Evolutionary conservation across 2,797 vertebrate genomes (phyloP).

Genomic region (Balearica regulorum): DNA sequence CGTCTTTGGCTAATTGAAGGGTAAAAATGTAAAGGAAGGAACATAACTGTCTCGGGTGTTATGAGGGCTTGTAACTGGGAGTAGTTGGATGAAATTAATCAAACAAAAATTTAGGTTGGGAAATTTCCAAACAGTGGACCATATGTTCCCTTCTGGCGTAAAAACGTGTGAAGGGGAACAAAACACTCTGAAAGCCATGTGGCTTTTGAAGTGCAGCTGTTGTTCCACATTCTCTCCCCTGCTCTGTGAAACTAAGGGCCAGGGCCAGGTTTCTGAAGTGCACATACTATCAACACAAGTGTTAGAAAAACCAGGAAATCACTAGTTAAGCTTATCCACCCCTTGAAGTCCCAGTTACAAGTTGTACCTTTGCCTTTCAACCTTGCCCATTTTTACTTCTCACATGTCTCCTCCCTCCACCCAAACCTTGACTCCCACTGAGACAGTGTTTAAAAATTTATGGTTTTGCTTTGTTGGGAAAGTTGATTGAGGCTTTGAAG

Average conservation of each 20-base stretch:
- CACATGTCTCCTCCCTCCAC: background rate
- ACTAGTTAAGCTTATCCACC: slow-evolving; percentile 40
- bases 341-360: slow-evolving; percentile 46
- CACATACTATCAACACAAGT: slow-evolving; percentile 21
- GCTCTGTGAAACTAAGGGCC: slow-evolving; percentile 28
- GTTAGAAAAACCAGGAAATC: slow-evolving; percentile 53
- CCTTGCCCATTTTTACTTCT: background rate
- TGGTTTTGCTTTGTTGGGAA: slow-evolving; percentile 1
- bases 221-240: slow-evolving; percentile 49
- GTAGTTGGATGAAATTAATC: slow-evolving; percentile 64
- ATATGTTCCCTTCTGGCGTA: slow-evolving; percentile 64
- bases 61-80: slow-evolving; percentile 48
- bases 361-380: slow-evolving; percentile 30
- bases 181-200: slow-evolving; percentile 53
- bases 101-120: slow-evolving; percentile 62
- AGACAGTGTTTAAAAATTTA: slow-evolving; percentile 5
- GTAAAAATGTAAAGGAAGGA: slow-evolving; percentile 39
- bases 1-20: slow-evolving; percentile 23
- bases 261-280: slow-evolving; percentile 56
- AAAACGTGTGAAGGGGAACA: slow-evolving; percentile 62
- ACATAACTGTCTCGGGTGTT: slow-evolving; percentile 10
- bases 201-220: slow-evolving; percentile 69
- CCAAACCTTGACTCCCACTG: slow-evolving; percentile 11
- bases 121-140: slow-evolving; percentile 56
- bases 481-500: slow-evolving; percentile 31